A percentile compares a stretch with the other conserved stretches of the same genome.
Evolutionary conservation across 2,888 invertebrate genomes (phyloP).

Genomic region (Diarsia mendica): DNA sequence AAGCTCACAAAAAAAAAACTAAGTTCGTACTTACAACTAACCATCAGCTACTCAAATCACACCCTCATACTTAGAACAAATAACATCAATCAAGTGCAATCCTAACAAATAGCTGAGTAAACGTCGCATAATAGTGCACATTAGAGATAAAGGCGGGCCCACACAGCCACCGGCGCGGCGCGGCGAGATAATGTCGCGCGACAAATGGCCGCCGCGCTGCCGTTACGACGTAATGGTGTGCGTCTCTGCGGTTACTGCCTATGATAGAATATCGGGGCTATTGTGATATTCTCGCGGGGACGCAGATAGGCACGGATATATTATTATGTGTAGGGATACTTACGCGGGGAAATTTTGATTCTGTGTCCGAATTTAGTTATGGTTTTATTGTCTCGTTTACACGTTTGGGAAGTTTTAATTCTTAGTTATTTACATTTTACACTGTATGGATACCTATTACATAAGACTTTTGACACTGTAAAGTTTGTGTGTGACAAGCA

Average conservation of each 20-base stretch:
- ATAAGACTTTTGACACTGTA: neutral
- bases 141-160: slow-evolving; percentile 63
- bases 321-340: neutral
- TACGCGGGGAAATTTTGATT: slow-evolving; percentile 1
- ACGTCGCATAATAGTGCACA: slow-evolving; percentile 63
- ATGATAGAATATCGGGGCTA: slow-evolving; percentile 44
- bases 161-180: slow-evolving; percentile 43
- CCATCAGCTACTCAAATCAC: slow-evolving; percentile 15
- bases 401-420: neutral
- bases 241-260: slow-evolving; percentile 44
- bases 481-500: neutral
- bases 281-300: slow-evolving; percentile 37
- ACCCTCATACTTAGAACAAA: slow-evolving; percentile 38
- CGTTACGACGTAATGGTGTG: slow-evolving; percentile 63
- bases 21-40: neutral
- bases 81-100: slow-evolving; percentile 50
- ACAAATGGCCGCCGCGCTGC: slow-evolving; percentile 67
- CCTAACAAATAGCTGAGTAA: slow-evolving; percentile 53
- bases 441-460: too few species aligned
- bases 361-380: neutral
- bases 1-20: neutral
- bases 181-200: slow-evolving; percentile 65
- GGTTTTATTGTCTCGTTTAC: neutral
- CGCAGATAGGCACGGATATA: slow-evolving; percentile 12
- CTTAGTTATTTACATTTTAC: neutral